Percentiles rank a stretch among this genome's conserved stretches.
These are phyloP conservation scores for Hippocampus comes DNA, from an alignment of 2,113 vertebrate genomes.

Conservation along the genomic window DNA sequence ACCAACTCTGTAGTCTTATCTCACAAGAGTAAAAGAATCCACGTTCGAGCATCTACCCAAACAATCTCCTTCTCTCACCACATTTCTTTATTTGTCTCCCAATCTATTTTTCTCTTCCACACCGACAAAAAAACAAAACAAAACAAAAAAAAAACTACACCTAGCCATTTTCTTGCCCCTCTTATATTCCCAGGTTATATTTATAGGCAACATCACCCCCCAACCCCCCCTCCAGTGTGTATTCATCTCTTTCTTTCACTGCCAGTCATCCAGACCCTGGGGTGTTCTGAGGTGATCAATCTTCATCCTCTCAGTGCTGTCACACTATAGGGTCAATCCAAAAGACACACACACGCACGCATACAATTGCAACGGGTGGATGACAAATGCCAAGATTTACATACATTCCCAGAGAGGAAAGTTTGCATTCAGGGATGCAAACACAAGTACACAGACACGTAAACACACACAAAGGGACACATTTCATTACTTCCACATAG, in stretches of 20 bases:
- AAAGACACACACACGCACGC: slow-evolving; percentile 17
- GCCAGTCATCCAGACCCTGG: slow-evolving; percentile 61
- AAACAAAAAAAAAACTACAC: slow-evolving; percentile 25
- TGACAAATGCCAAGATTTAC: slow-evolving; percentile 66
- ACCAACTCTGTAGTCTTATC: slow-evolving; percentile 58
- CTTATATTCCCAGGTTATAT: slow-evolving; percentile 42
- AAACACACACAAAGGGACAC: slow-evolving; percentile 22
- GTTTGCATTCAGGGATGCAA: slow-evolving; percentile 18
- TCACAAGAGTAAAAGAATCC: slow-evolving; percentile 61
- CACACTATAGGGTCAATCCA: slow-evolving; percentile 49
- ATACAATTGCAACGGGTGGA: slow-evolving; percentile 29
- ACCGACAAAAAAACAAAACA: slow-evolving; percentile 36
- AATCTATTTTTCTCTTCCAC: slow-evolving; percentile 64
- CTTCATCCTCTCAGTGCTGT: slow-evolving; percentile 64
- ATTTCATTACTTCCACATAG: slow-evolving; percentile 39
- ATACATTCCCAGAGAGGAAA: slow-evolving; percentile 53
- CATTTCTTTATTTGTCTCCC: slow-evolving; percentile 42
- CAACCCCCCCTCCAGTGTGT: slow-evolving; percentile 12
- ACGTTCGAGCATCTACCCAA: slow-evolving; percentile 49
- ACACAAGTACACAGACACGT: slow-evolving; percentile 12
- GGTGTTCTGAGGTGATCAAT: slow-evolving; percentile 70
- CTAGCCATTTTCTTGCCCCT: slow-evolving; percentile 27
- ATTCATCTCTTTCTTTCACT: slow-evolving; percentile 47
- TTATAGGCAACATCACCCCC: slow-evolving; percentile 37
- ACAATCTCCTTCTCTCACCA: slow-evolving; percentile 68